Evolutionary conservation across 2,113 vertebrate species (phyloP).

Genomic region (Gallinago media): DNA sequence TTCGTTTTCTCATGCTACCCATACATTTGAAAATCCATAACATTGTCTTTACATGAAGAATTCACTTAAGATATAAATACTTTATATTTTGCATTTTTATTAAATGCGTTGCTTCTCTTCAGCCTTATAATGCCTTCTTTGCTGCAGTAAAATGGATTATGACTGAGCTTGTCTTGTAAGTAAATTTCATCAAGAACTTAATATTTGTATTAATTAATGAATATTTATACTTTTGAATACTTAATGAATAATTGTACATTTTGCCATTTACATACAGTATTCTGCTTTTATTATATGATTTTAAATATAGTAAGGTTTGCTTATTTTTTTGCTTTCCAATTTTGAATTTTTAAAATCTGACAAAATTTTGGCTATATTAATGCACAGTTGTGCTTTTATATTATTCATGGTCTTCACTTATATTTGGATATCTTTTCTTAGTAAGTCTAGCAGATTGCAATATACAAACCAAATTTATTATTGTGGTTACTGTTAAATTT

Average conservation of each 20-base stretch:
- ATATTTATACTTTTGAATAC: not conserved
- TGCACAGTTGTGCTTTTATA: not conserved
- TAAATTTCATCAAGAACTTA: constrained; percentile 54
- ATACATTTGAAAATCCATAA: constrained; percentile 51
- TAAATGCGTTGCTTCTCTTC: constrained; percentile 73
- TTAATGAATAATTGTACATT: not conserved
- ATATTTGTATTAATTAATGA: not conserved
- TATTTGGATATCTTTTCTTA: constrained; percentile 33
- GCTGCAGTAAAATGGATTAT: constrained; percentile 94
- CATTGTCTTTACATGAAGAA: constrained; percentile 48
- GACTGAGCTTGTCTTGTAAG: constrained; percentile 97
- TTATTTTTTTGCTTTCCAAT: not conserved
- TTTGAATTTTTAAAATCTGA: not conserved
- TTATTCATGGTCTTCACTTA: not conserved
- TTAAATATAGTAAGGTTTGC: not conserved
- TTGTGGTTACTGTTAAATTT: constrained; percentile 71
- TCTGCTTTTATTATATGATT: not conserved
- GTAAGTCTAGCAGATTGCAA: constrained; percentile 29
- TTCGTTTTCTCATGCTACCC: constrained; percentile 16
- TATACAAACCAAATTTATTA: constrained; percentile 58
- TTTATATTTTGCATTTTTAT: constrained; percentile 51
- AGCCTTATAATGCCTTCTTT: constrained; percentile 95
- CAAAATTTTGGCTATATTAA: not conserved
- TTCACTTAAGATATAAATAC: constrained; percentile 49
- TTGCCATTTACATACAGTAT: not conserved